Evolutionary conservation across 2,888 invertebrate genomes (phyloP), one percentile per base, ranked within the genome.

Genomic region (Charanyca ferruginea): DNA sequence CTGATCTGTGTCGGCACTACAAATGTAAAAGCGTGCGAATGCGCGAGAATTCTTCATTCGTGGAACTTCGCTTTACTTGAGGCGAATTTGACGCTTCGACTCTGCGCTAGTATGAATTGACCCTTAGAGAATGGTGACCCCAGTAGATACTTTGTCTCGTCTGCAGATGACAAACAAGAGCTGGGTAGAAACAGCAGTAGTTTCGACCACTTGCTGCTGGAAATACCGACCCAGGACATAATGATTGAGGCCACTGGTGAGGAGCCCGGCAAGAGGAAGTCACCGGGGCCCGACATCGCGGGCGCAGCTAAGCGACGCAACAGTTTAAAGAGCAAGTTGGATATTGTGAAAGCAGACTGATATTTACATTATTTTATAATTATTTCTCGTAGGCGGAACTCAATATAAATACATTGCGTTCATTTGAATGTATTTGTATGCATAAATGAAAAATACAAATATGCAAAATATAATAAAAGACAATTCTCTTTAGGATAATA

Each of bases 171-270:
- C 4, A 86, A 89, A 42, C 84, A 82, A 63, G 89, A 89, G 25
- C 64, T 86, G 52, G 77, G 81, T 77, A 85, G 75, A 67, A 84
- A 86, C 63, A 81, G 80, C 63, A 88, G 85, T 78, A 89, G 88
- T 67, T 80, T 93, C 69, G 94, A 94, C 84, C 81, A 81, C 16
- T 79, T 94, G 13, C 83, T 95, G 49, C 80, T 93, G 87, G 91
- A 89, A 38, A 89, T 94, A 48, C 90, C 91, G 13, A 89, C 90
- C 0, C 94, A 93, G 72, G 94, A 92, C 61, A 89, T 93, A 11
- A 85, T 87, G 61, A 87, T 89, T 9, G 90, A 90, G 42, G 87
- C 88, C 57, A 83, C 87, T 3, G 89, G 84, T 6, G 72, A 74
- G 7, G 79, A 82, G 35, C 42, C 57, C 20, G 74, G 83, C 38